These are phyloP conservation scores for Polyommatus iphigenia DNA, from an alignment of 2,888 invertebrate genomes.

Conservation along the genomic window DNA sequence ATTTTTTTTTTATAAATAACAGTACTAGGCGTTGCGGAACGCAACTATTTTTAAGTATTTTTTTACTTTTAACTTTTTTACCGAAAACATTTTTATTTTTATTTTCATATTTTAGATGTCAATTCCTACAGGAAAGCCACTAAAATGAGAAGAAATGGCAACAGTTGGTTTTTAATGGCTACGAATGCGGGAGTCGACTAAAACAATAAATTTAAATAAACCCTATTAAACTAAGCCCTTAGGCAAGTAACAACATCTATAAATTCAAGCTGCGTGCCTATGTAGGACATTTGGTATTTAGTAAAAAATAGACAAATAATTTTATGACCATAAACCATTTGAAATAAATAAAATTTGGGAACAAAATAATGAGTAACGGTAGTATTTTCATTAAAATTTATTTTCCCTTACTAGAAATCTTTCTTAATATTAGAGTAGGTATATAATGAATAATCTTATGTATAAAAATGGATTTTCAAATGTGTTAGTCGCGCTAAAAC, in stretches of 20 bases:
- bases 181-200: background rate
- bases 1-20: background rate
- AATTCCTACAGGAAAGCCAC: background rate
- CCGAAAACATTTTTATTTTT: background rate
- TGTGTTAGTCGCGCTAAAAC: too few species aligned
- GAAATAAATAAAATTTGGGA: background rate
- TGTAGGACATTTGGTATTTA: background rate
- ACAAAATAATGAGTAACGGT: background rate
- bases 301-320: background rate
- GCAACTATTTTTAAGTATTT: too few species aligned
- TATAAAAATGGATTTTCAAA: too few species aligned
- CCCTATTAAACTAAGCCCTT: slow-evolving; percentile 6
- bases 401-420: too few species aligned
- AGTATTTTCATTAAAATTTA: too few species aligned
- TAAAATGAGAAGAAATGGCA: background rate
- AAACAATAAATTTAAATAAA: slow-evolving; percentile 27
- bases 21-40: too few species aligned
- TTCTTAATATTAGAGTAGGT: too few species aligned
- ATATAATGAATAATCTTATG: too few species aligned
- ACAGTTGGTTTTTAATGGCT: background rate
- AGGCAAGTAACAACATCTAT: background rate
- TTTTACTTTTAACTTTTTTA: background rate
- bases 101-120: too few species aligned
- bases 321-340: too few species aligned
- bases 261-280: slow-evolving; percentile 7